Evolutionary conservation across 2,797 vertebrate species (phyloP).

Genomic region (Sebastes elongatus): DNA sequence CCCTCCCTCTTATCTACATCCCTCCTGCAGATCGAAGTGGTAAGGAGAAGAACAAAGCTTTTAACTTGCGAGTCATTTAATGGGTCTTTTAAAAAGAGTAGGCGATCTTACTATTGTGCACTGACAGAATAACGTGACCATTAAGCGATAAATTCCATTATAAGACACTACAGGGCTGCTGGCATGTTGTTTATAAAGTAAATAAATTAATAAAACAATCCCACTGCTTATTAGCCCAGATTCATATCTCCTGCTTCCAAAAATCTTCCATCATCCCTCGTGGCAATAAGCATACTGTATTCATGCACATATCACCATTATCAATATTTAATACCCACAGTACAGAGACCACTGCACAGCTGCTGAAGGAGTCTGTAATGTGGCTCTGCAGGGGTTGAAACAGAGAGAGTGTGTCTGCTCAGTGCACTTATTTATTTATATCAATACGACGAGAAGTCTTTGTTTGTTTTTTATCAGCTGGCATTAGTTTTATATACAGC

Average conservation of each 20-base stretch:
- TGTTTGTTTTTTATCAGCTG: conserved; percentile 44
- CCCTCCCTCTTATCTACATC: background rate
- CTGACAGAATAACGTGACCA: background rate
- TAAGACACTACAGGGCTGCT: background rate
- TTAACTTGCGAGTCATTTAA: background rate
- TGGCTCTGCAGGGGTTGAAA: conserved; percentile 42
- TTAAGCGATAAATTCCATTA: background rate
- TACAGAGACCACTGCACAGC: conserved; percentile 48
- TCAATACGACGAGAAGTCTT: conserved; percentile 20
- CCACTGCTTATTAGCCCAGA: conserved; percentile 46
- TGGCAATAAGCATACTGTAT: conserved; percentile 42
- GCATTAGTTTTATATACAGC: conserved; percentile 37
- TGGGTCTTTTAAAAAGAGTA: background rate
- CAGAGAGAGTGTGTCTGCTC: conserved; percentile 7
- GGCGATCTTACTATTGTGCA: background rate
- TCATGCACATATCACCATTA: conserved; percentile 48
- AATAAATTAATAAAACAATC: conserved; percentile 37
- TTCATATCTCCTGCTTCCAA: conserved; percentile 37
- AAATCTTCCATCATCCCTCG: conserved; percentile 16
- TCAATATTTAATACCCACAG: conserved; percentile 73
- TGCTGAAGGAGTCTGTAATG: conserved; percentile 42
- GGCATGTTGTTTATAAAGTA: background rate
- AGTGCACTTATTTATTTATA: conserved; percentile 33
- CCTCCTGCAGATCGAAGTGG: background rate
- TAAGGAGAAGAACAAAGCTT: background rate